phyloP scores from a whole-genome alignment of 35 echinoderm and acorn worm genomes.

The Lytechinus pictus region DNA sequence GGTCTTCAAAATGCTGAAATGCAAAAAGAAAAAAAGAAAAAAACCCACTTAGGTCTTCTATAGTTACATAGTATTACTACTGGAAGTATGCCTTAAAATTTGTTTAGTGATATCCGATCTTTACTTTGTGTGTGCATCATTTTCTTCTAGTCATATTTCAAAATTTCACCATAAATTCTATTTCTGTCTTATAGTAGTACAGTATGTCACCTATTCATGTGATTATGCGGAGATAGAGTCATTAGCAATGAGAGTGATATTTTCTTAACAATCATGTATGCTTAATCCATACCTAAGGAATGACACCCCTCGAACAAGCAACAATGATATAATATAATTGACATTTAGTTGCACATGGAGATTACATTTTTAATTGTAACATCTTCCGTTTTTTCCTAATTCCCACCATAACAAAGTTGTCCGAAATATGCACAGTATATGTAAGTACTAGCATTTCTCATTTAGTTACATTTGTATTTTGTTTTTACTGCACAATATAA shows the following conservation, averaged over 20 bases:
- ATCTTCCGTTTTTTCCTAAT: slow-evolving; percentile 4
- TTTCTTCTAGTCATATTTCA: not conserved
- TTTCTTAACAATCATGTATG: not conserved
- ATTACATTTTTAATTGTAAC: not conserved
- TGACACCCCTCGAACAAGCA: not conserved
- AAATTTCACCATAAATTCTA: not conserved
- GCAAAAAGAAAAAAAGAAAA: no score
- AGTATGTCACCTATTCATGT: not conserved
- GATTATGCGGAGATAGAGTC: not conserved
- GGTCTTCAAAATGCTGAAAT: no score
- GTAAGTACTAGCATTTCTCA: slow-evolving; percentile 32
- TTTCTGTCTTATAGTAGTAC: not conserved
- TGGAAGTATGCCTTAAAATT: no score
- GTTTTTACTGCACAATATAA: slow-evolving; percentile 15
- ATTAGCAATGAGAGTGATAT: not conserved
- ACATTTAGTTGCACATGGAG: not conserved
- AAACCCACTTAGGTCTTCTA: not conserved
- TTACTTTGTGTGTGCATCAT: not conserved
- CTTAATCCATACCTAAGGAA: not conserved
- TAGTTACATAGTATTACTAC: not conserved
- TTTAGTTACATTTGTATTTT: not conserved
- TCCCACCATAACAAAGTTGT: slow-evolving; percentile 7
- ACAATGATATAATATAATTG: not conserved
- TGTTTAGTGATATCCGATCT: no score
- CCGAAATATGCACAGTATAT: slow-evolving; percentile 43